A percentile compares a stretch with the other conserved stretches of the same genome.
Conservation (phyloP, 2,888 invertebrate species). For the Drosophila longiperda region DNA sequence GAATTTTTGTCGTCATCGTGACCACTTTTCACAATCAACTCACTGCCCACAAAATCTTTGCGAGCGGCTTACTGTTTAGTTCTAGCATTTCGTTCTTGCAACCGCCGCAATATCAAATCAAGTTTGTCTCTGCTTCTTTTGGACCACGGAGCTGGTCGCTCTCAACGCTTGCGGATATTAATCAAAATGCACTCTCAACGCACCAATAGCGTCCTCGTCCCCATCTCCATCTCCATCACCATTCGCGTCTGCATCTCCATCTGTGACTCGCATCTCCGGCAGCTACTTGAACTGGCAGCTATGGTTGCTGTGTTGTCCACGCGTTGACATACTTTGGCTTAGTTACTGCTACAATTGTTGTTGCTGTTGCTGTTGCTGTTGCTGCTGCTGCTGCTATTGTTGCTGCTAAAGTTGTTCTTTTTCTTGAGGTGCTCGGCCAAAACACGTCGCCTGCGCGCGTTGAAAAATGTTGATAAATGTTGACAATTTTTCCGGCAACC, state of each 20-base stretch:
- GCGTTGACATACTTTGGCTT: slow-evolving; percentile 64
- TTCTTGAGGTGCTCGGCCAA: slow-evolving; percentile 61
- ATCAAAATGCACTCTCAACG: slow-evolving; percentile 66
- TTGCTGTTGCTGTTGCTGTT: slow-evolving; percentile 2
- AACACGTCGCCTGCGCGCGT: slow-evolving; percentile 72
- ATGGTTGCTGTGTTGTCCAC: slow-evolving; percentile 26
- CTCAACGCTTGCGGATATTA: slow-evolving; percentile 72
- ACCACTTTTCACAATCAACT: slow-evolving; percentile 80
- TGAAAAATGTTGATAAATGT: slow-evolving; percentile 84
- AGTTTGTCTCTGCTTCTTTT: slow-evolving; percentile 35
- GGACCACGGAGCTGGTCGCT: slow-evolving; percentile 25
- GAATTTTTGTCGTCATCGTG: slow-evolving; percentile 73
- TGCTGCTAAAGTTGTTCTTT: slow-evolving; percentile 39
- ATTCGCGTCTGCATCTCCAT: slow-evolving; percentile 16
- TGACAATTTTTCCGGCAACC: slow-evolving; percentile 83
- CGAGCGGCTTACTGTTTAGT: slow-evolving; percentile 46
- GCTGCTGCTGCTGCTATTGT: slow-evolving; percentile 20
- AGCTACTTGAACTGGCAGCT: slow-evolving; percentile 23
- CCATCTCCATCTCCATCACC: slow-evolving; percentile 7
- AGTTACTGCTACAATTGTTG: slow-evolving; percentile 55
- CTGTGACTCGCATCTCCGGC: slow-evolving; percentile 31
- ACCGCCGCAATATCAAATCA: slow-evolving; percentile 14
- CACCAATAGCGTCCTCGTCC: not conserved
- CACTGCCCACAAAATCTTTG: slow-evolving; percentile 56
- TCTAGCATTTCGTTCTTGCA: slow-evolving; percentile 24